Base-by-base conservation (phyloP, 35 echinoderm and acorn worm species). In the Anneissia japonica region DNA sequence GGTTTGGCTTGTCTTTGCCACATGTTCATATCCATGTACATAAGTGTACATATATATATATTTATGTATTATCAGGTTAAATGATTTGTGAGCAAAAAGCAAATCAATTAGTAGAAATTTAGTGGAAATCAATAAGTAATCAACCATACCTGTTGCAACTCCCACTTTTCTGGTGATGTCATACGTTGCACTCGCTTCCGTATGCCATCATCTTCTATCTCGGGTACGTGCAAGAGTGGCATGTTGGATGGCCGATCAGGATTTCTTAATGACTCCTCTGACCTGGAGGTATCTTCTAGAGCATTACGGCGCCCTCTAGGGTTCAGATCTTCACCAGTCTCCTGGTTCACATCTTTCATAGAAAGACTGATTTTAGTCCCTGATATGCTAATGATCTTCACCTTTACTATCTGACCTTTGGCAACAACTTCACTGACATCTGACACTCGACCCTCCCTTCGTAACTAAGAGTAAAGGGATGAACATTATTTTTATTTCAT, bases 341-440 rank as follows among this genome's bases (percentile, higher is more conserved):
- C 84, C 73, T 99, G 96, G 77, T 99, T 90, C 3, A 99, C 96
- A 81, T 99, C 96, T 56, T 93, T 93, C 92, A 99, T 99, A 23
- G 96, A 99, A 0, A 99, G 82, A 34, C 96, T 38, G 28, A 94
- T 94, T 81, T 91, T 93, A 72, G 89, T 99, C n/a, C 96, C 96
- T 2, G 92, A 86, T 30, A 99, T 86, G 32, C 92, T 91, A 19
- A 99, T 80, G 0, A 99, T 92, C 41, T 99, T 99, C 32, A 93
- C 92, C 73, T 99, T 99, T 34, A 99, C 96, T 81, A 91, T 93
- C 34, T 94, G 92, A 90, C 96, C 96, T 84, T 77, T 86, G 0
- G 88, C 45, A 28, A 99, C 96, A 0, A 99, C 96, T 80, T 99
- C 96, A 72, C 89, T 93, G 26, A 99, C 96, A 87, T 99, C 96